Evolutionary conservation across 2,113 vertebrate genomes (phyloP), one percentile per base, ranked within the genome.

Genomic region (Argyrosomus japonicus): DNA sequence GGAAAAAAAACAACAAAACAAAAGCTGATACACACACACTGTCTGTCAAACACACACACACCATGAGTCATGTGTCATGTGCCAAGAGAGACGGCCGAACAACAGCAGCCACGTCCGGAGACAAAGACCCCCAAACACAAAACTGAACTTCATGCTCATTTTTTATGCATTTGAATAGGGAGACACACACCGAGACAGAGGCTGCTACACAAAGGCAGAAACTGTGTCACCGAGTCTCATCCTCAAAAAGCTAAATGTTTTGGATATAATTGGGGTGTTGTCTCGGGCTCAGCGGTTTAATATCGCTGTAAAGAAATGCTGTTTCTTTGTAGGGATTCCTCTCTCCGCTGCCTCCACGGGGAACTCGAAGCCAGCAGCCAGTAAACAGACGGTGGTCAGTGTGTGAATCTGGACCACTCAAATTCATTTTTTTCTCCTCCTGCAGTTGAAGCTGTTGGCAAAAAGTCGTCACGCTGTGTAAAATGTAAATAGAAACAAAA

Each of bases 1-100:
- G 19, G 65, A 75, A 19, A 23, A 15, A 23, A 15, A 15, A 6
- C 4, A 21, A n/a, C 23, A 9, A 60, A 25, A 50, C 19, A 53
- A 57, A 57, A 57, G 56, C 56, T 2, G 2, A 29, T 18, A 50
- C 60, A 68, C 15, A 62, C 64, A 51, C 27, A 48, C 69, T 51
- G 47, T 74, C 36, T 57, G 62, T 29, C 62, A 1, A 11, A 57
- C 53, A 79, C 36, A 75, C 25, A 64, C 75, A 50, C 45, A 61
- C 21, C 1, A 19, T 4, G 58, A 65, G 54, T 77, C 78, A 75
- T 36, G 43, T 13, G 60, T 56, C 74, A 78, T 67, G 68, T 70
- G 76, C 72, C 81, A 76, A 64, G 53, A 65, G 25, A 70, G 48
- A 68, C 36, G 18, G 60, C 53, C 4, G 7, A 81, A 78, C 84